Evolutionary conservation across 1,140 invertebrate genomes (phyloP), one percentile per base, ranked within the genome.

Genomic region (Trachymyrmex septentrionalis): DNA sequence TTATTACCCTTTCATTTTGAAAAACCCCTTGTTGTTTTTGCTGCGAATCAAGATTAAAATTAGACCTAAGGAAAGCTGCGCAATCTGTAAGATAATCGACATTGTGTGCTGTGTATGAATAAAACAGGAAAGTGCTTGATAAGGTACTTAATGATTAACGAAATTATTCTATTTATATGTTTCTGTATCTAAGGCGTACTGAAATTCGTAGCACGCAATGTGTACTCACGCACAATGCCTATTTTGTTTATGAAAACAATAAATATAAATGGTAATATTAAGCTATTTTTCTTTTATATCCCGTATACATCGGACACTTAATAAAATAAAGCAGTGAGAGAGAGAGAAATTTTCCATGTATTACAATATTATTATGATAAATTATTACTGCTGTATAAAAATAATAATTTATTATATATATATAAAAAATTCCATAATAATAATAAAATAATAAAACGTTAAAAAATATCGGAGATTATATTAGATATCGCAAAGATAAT

Each of bases 241-340:
- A 89, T 75, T 90, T 89, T 87, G 19, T 89, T 63, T 90, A 89
- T 38, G 76, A 71, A 44, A 16, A 21, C 10, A 90, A 90, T 90
- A 90, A 90, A 90, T 63, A 55, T 77, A 76, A 76, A 76, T 27
- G n/a, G 4, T 61, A 59, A 75, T 38, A 21, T 34, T 16, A 16
- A 59, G n/a, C 6, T 38, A 44, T 24, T 21, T 59, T 76, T 38
- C 44, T 61, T 76, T 76, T 38, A 61, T 3, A 61, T 3, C 55
- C n/a, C 9, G 16, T 12, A 38, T 34, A 75, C 2, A 73, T 24
- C 19, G 34, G 1, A 19, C 10, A 73, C 12, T 59, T 75, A 59
- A 59, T 24, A 7, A 38, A 44, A 44, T 44, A 44, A 44, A 44
- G 38, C 9, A 10, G 38, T 10, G 9, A 59, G 7, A 21, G 3